Conservation (phyloP, 2,888 invertebrate species). For the Sicus ferrugineus region DNA sequence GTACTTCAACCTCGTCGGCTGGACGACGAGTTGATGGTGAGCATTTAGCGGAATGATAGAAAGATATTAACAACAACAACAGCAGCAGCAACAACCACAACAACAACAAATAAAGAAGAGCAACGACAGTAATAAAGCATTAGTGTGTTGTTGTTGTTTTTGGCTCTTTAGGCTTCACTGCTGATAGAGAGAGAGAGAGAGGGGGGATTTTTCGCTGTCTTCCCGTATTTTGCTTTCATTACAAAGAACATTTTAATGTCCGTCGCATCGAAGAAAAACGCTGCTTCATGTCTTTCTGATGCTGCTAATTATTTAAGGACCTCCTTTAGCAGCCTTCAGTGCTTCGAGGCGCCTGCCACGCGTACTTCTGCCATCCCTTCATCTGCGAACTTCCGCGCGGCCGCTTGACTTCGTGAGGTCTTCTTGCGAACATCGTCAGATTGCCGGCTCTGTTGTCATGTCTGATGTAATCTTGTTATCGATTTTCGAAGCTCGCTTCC, state of each 20-base stretch:
- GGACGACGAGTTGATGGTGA: not conserved
- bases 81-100: not conserved
- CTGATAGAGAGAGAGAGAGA: too few species aligned
- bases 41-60: slow-evolving; percentile 10
- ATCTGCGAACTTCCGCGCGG: not conserved
- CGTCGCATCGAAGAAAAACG: not conserved
- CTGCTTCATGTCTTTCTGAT: not conserved
- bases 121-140: not conserved
- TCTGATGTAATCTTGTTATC: not conserved
- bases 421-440: too few species aligned
- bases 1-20: not conserved
- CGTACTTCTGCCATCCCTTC: not conserved
- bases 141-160: too few species aligned
- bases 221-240: not conserved
- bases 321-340: not conserved
- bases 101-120: not conserved
- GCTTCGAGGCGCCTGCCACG: not conserved
- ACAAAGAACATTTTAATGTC: not conserved
- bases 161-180: not conserved
- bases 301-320: not conserved
- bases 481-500: not conserved
- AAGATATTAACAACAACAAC: not conserved
- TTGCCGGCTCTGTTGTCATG: not conserved
- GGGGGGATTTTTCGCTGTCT: not conserved
- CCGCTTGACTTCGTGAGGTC: too few species aligned